These are phyloP conservation scores for Manacus vitellinus DNA, from an alignment of 2,113 vertebrate genomes.

Conservation along the genomic window DNA sequence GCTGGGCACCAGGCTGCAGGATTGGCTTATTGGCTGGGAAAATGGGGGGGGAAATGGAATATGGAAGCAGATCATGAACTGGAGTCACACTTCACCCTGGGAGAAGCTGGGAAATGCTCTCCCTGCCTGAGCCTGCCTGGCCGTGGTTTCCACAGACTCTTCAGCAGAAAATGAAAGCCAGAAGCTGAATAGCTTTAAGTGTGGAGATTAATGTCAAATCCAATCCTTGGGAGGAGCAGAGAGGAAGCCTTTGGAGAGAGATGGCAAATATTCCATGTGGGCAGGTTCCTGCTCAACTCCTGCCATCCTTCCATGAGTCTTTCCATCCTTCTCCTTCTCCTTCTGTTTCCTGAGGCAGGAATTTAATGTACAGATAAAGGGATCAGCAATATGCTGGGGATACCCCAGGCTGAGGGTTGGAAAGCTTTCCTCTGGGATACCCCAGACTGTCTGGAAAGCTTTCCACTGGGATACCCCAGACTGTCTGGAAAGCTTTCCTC, in stretches of 20 bases:
- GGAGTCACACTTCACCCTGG: accelerated
- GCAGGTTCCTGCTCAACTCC: not conserved
- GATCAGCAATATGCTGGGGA: accelerated
- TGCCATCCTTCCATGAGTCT: not conserved
- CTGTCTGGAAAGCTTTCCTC: not conserved
- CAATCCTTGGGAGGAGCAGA: not conserved
- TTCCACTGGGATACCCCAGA: no score
- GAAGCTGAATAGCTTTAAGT: not conserved
- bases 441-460: no score
- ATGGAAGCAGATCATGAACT: accelerated
- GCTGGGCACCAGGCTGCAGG: not conserved
- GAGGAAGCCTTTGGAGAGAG: not conserved
- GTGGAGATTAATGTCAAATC: not conserved
- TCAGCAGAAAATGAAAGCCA: not conserved
- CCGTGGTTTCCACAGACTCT: not conserved
- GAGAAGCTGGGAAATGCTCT: not conserved
- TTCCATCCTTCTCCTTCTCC: not conserved
- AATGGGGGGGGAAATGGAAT: not conserved
- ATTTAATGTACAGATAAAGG: not conserved
- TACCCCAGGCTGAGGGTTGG: not conserved
- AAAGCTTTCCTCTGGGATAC: not conserved
- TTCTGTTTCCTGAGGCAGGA: not conserved
- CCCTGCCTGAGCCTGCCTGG: not conserved
- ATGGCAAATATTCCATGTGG: not conserved
- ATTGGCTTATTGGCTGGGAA: accelerated